Conservation (phyloP, 2,888 invertebrate genomes). For the Zygothrica quintamaculata region DNA sequence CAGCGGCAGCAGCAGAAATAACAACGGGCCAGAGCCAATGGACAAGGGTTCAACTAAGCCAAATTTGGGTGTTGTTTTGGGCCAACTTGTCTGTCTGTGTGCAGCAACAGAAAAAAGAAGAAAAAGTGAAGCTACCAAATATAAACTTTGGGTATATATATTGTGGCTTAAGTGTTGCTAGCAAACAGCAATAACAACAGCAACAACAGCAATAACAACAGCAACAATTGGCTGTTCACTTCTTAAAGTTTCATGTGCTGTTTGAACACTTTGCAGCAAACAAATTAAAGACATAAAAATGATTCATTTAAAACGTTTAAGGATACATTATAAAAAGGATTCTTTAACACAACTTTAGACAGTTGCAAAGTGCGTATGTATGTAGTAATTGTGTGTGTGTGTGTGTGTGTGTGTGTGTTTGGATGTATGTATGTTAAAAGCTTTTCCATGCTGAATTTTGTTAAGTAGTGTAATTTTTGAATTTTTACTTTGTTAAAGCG, state of each 20-base stretch:
- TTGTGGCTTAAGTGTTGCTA: constrained; percentile 70
- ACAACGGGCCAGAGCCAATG: constrained; percentile 25
- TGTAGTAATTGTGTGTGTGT: too few relatives aligned
- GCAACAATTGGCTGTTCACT: constrained; percentile 43
- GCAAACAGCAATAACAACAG: constrained; percentile 41
- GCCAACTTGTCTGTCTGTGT: constrained; percentile 41
- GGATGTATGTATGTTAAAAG: background rate
- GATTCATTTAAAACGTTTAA: too few relatives aligned
- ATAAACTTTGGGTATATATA: constrained; percentile 70
- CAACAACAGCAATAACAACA: constrained; percentile 13
- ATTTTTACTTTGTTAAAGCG: constrained; percentile 20
- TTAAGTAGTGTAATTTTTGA: constrained; percentile 53
- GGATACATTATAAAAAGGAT: too few relatives aligned
- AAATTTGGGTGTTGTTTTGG: constrained; percentile 59
- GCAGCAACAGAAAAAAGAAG: constrained; percentile 39
- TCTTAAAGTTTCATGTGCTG: constrained; percentile 16
- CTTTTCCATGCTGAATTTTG: constrained; percentile 15
- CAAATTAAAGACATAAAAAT: background rate
- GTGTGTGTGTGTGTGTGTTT: too few relatives aligned
- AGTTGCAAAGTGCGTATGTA: too few relatives aligned
- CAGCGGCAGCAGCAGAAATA: constrained; percentile 2
- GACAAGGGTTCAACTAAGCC: constrained; percentile 56
- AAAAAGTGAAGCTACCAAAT: constrained; percentile 51
- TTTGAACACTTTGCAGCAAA: background rate
- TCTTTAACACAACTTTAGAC: too few relatives aligned